Conservation (phyloP, 2,797 vertebrate genomes). For the Anguilla anguilla region DNA sequence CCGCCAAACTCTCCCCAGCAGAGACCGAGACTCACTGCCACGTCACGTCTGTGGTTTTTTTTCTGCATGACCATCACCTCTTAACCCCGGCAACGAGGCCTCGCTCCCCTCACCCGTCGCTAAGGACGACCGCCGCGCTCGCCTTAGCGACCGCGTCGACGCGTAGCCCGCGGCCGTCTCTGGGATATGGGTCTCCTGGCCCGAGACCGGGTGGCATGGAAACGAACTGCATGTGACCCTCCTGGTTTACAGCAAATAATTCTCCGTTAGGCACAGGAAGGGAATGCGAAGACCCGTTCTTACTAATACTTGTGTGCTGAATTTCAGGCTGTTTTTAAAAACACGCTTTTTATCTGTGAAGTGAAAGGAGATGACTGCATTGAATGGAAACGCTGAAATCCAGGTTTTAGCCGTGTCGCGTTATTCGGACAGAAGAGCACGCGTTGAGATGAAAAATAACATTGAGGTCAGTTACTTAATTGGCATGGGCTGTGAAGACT, state of each 20-base stretch:
- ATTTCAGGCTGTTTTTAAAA: neutral
- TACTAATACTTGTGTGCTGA: constrained; percentile 7
- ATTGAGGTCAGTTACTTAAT: neutral
- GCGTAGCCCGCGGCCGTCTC: constrained; percentile 27
- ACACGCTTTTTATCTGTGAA: neutral
- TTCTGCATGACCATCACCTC: constrained; percentile 21
- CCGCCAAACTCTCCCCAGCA: constrained; percentile 33
- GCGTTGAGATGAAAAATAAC: neutral
- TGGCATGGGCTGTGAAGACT: neutral
- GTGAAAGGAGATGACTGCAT: neutral
- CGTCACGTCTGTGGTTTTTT: constrained; percentile 16
- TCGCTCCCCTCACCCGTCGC: neutral
- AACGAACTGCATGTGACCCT: constrained; percentile 47
- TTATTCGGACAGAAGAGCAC: neutral
- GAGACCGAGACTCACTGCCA: constrained; percentile 26
- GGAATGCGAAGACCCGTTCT: neutral
- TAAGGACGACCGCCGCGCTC: neutral
- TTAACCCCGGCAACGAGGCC: constrained; percentile 3
- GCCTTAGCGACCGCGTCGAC: neutral
- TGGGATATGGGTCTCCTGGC: constrained; percentile 27
- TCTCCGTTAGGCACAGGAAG: neutral
- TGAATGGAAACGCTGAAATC: neutral
- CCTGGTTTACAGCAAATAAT: neutral
- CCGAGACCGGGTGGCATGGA: constrained; percentile 46
- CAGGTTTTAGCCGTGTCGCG: neutral